These are phyloP conservation scores for Archips xylosteana DNA, from an alignment of 2,888 invertebrate genomes.

Conservation along the genomic window DNA sequence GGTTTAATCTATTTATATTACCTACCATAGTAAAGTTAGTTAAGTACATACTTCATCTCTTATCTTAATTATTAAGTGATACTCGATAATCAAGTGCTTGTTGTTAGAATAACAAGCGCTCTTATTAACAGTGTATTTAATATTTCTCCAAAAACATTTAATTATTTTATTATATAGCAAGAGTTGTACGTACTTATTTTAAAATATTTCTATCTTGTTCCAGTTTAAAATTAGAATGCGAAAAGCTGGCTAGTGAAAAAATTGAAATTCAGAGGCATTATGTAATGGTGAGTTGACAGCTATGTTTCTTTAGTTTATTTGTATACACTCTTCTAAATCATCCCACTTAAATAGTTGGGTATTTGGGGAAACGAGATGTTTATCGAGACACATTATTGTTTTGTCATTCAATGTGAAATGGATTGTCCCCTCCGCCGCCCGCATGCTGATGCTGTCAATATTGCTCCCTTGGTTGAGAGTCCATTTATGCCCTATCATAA, in stretches of 20 bases:
- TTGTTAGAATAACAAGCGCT: slow-evolving; percentile 19
- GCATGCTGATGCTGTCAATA: slow-evolving; percentile 68
- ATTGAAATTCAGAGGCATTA: slow-evolving; percentile 96
- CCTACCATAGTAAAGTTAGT: not conserved
- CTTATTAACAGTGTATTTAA: not conserved
- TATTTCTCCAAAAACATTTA: slow-evolving; percentile 16
- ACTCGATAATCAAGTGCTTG: slow-evolving; percentile 26
- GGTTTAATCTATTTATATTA: not conserved
- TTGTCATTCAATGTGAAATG: slow-evolving; percentile 62
- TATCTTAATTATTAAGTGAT: slow-evolving; percentile 23
- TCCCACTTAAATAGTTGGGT: slow-evolving; percentile 57
- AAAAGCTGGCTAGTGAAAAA: slow-evolving; percentile 95
- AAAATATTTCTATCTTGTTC: slow-evolving; percentile 63
- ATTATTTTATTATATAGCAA: slow-evolving; percentile 27
- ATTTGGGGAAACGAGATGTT: slow-evolving; percentile 56
- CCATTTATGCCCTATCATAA: slow-evolving; percentile 58
- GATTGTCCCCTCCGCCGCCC: slow-evolving; percentile 67
- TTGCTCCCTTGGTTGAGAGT: slow-evolving; percentile 59
- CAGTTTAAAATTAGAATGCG: slow-evolving; percentile 94
- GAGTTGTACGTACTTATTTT: not conserved
- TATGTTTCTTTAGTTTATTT: slow-evolving; percentile 20
- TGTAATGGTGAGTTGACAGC: slow-evolving; percentile 90
- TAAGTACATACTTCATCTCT: slow-evolving; percentile 14
- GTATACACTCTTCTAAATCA: slow-evolving; percentile 37
- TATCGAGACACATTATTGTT: slow-evolving; percentile 61